Percentiles rank a stretch among this genome's conserved stretches.
phyloP scores from a whole-genome alignment of 2,888 invertebrate species.

The Athrips mouffetella region DNA sequence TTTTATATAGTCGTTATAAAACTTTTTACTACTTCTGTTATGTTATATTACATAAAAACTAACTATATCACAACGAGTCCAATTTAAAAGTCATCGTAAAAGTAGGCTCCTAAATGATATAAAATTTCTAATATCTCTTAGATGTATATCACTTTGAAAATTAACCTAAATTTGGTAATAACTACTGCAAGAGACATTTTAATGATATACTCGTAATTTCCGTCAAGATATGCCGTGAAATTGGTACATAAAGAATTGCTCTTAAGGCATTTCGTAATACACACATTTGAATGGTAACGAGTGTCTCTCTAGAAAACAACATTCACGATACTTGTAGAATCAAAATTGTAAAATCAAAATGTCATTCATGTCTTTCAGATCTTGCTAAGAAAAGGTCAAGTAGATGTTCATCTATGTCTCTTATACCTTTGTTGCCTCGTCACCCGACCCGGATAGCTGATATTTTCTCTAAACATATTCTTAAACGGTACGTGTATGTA shows the following conservation, averaged over 20 bases:
- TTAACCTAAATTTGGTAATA: constrained; percentile 5
- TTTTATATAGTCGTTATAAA: not conserved
- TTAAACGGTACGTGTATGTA: not conserved
- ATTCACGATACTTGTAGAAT: no score
- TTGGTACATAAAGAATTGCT: not conserved
- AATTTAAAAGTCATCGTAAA: not conserved
- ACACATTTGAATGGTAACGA: not conserved
- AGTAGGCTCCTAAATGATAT: not conserved
- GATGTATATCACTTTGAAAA: not conserved
- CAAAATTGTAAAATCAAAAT: no score
- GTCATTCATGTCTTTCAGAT: not conserved
- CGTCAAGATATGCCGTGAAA: not conserved
- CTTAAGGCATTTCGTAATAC: not conserved
- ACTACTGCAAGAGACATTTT: constrained; percentile 3
- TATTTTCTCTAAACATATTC: constrained; percentile 1
- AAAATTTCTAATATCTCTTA: not conserved
- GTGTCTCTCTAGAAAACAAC: no score
- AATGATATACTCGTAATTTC: constrained; percentile 8
- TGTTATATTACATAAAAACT: not conserved
- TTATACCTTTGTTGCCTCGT: not conserved
- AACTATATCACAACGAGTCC: not conserved
- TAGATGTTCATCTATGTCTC: not conserved
- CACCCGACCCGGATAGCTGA: not conserved
- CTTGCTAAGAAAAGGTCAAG: not conserved
- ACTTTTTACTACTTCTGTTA: not conserved